These are phyloP conservation scores for Anarhynchus alexandrinus DNA, from an alignment of 2,113 vertebrate genomes.

Conservation along the genomic window DNA sequence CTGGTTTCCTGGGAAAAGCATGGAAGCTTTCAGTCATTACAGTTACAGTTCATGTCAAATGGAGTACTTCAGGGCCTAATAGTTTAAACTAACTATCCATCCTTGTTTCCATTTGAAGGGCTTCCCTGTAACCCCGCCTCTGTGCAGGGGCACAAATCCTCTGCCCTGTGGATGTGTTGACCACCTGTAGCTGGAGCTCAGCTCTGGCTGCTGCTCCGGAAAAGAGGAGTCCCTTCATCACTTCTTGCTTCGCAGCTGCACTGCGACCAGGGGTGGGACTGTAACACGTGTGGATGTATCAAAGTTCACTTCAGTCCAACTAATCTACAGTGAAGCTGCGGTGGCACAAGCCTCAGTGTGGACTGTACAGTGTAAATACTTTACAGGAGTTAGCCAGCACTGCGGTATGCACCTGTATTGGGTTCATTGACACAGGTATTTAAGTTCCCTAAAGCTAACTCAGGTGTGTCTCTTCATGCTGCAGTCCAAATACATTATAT, in stretches of 20 bases:
- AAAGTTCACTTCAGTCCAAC: background rate
- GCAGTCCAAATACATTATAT: background rate
- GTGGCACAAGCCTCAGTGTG: background rate
- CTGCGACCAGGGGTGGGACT: background rate
- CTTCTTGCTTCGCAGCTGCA: fast-evolving
- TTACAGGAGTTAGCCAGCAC: background rate
- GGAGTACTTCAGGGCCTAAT: background rate
- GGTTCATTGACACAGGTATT: background rate
- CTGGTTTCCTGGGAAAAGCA: background rate
- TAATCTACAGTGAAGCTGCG: background rate
- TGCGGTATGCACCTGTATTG: background rate
- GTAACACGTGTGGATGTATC: background rate
- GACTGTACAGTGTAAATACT: background rate
- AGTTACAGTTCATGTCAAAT: background rate
- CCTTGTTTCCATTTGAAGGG: background rate
- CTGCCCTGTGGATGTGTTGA: background rate
- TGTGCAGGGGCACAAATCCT: background rate
- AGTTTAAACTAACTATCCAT: background rate
- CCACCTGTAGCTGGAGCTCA: background rate
- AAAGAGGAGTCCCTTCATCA: background rate
- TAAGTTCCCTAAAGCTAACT: background rate
- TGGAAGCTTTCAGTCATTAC: background rate
- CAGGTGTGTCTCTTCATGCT: background rate
- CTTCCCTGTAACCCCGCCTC: background rate
- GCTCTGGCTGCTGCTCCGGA: background rate